These are phyloP conservation scores for Chamaetylas fuelleborni DNA, from an alignment of 2,113 vertebrate genomes.

Conservation along the genomic window DNA sequence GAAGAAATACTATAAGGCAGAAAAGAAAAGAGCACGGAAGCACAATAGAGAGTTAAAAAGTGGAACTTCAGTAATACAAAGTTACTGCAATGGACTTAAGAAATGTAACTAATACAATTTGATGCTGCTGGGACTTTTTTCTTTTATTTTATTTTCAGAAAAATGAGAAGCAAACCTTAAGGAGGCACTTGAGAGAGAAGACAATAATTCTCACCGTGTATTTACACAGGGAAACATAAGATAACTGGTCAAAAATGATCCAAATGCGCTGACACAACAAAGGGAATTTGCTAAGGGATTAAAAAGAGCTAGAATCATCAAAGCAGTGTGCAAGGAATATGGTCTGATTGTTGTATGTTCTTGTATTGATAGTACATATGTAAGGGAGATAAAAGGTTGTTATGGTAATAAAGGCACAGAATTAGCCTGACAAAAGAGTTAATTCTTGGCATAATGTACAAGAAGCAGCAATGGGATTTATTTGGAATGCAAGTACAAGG, in stretches of 20 bases:
- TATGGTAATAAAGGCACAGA: neutral
- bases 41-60: neutral
- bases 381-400: slow-evolving; percentile 4
- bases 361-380: neutral
- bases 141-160: neutral
- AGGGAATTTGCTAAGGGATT: neutral
- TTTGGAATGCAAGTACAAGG: slow-evolving; percentile 25
- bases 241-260: neutral
- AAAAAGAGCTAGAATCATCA: neutral
- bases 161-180: neutral
- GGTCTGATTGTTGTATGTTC: neutral
- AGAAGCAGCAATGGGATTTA: neutral
- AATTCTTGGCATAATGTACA: neutral
- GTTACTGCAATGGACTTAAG: neutral
- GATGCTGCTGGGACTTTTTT: neutral
- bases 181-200: neutral
- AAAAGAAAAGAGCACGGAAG: neutral
- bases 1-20: neutral
- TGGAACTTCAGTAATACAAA: neutral
- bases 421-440: slow-evolving; percentile 13
- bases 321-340: neutral
- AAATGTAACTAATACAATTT: neutral
- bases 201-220: neutral
- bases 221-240: neutral
- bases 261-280: neutral